Percentiles rank a stretch among this genome's conserved stretches.
phyloP scores from a whole-genome alignment of 92 coral and sea anemone species.

The Umimayanthus kanabou region DNA sequence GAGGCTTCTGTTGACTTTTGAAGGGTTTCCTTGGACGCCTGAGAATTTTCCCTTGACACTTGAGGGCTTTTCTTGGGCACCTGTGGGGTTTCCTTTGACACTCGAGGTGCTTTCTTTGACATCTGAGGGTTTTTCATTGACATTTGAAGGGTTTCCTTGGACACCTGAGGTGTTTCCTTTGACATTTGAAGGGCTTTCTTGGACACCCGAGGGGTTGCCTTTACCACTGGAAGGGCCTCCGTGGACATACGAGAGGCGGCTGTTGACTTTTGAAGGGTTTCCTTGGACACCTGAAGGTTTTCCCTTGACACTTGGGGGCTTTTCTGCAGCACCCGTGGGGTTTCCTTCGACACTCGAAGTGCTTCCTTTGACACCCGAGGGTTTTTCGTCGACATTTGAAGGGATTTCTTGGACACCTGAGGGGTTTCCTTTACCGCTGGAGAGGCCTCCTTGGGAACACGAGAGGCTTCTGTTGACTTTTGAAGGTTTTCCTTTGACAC shows the following conservation, averaged over 20 bases:
- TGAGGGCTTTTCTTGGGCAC: not conserved
- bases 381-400: too few relatives aligned
- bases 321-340: too few relatives aligned
- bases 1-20: not conserved
- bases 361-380: too few relatives aligned
- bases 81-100: not conserved
- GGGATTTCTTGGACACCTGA: too few relatives aligned
- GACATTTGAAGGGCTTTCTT: not conserved
- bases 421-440: not conserved
- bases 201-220: not conserved
- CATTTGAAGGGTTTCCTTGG: not conserved
- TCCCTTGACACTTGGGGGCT: too few relatives aligned
- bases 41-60: not conserved
- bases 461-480: not conserved
- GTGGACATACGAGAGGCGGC: too few relatives aligned
- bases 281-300: not conserved
- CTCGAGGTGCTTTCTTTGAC: not conserved
- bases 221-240: too few relatives aligned
- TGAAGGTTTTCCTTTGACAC: not conserved
- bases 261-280: not conserved
- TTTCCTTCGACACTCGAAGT: too few relatives aligned
- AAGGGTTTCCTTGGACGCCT: not conserved
- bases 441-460: not conserved
- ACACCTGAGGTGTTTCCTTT: not conserved
- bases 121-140: not conserved